phyloP scores from a whole-genome alignment of 2,113 vertebrate genomes.

The Cephalopterus ornatus region DNA sequence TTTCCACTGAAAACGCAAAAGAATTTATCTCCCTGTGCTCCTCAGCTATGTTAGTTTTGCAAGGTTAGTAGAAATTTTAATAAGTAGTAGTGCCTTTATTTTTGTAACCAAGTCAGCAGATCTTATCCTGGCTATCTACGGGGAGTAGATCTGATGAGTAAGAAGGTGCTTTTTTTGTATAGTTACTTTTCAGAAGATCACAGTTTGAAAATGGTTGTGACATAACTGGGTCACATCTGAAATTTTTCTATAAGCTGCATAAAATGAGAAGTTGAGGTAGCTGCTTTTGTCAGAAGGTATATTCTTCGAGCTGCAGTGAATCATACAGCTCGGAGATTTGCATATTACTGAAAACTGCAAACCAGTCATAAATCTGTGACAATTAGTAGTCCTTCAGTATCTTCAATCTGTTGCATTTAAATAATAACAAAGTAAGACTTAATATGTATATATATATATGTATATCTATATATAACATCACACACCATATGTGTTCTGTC shows the following conservation, averaged over 20 bases:
- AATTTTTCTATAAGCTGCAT: conserved; percentile 54
- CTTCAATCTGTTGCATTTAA: not conserved
- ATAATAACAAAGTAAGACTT: not conserved
- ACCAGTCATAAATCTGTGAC: not conserved
- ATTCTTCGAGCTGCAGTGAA: conserved; percentile 4
- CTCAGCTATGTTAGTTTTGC: conserved; percentile 40
- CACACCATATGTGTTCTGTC: not conserved
- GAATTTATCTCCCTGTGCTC: not conserved
- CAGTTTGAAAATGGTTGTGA: conserved; percentile 51
- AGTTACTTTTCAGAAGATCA: conserved; percentile 36
- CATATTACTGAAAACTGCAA: not conserved
- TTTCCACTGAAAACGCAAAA: not conserved
- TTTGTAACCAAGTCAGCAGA: conserved; percentile 58
- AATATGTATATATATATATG: not conserved
- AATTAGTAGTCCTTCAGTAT: not conserved
- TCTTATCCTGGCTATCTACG: conserved; percentile 31
- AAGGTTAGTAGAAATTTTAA: conserved; percentile 51
- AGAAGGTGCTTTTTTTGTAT: conserved; percentile 50
- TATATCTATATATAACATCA: not conserved
- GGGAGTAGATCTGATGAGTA: conserved; percentile 61
- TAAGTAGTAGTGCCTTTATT: conserved; percentile 39
- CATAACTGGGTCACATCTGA: conserved; percentile 58
- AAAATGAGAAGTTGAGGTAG: conserved; percentile 51
- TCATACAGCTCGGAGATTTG: not conserved
- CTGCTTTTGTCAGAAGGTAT: conserved; percentile 46